Evolutionary conservation across 2,888 invertebrate species (phyloP).

Genomic region (Mylabris sibirica): DNA sequence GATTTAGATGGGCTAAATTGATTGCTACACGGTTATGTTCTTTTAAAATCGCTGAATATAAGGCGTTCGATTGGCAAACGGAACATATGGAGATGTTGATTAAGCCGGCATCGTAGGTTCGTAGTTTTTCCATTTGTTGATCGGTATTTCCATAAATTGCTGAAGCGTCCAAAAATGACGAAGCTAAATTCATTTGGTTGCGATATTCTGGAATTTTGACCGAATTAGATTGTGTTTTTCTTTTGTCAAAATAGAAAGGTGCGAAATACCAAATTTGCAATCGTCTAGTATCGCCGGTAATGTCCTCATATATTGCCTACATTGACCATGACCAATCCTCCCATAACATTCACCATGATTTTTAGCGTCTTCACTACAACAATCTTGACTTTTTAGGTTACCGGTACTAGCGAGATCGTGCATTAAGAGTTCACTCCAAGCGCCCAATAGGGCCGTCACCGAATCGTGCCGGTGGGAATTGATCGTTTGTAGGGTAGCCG

Average conservation of each 20-base stretch:
- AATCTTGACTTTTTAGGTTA: slow-evolving; percentile 66
- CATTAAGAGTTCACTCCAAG: slow-evolving; percentile 80
- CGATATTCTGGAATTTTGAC: slow-evolving; percentile 67
- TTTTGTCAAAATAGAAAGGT: background rate
- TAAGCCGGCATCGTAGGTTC: slow-evolving; percentile 76
- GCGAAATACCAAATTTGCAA: slow-evolving; percentile 67
- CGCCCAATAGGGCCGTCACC: slow-evolving; percentile 78
- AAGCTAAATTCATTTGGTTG: slow-evolving; percentile 86
- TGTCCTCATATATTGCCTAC: slow-evolving; percentile 75
- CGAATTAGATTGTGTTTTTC: background rate
- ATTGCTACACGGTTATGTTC: slow-evolving; percentile 85
- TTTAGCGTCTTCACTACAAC: slow-evolving; percentile 56
- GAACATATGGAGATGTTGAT: slow-evolving; percentile 74
- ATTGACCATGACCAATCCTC: slow-evolving; percentile 59
- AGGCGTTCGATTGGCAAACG: slow-evolving; percentile 71
- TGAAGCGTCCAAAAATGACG: slow-evolving; percentile 84
- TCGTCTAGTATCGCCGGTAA: slow-evolving; percentile 70
- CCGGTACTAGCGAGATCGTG: slow-evolving; percentile 76
- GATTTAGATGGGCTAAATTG: slow-evolving; percentile 73
- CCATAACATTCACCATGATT: slow-evolving; percentile 67
- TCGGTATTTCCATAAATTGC: slow-evolving; percentile 82
- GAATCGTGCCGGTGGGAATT: slow-evolving; percentile 72
- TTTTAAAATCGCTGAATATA: slow-evolving; percentile 75
- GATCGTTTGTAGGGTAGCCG: slow-evolving; percentile 67
- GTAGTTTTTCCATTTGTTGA: slow-evolving; percentile 72